Evolutionary conservation across 2,888 invertebrate species (phyloP), one percentile per base, ranked within the genome.

Genomic region (Oxyteleia sp.): DNA sequence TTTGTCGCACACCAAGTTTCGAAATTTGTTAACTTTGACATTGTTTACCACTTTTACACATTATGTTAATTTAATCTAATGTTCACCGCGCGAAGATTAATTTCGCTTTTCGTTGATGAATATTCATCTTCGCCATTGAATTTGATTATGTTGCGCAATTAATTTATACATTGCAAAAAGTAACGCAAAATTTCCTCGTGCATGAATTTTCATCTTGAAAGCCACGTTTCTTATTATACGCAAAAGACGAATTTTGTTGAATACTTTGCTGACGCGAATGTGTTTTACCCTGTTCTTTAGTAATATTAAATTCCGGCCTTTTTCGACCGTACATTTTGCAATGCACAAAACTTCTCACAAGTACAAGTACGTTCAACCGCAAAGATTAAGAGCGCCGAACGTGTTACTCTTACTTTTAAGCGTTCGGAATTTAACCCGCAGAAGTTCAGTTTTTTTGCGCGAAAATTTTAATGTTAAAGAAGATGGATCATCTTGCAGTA

Each of bases 91-190:
- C 23, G 29, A 23, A 64, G 35, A 64, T 38, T 38, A 64, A 64
- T 13, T 64, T 18, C 4, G 2, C 20, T 51, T 15, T 26, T n/a
- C 15, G 2, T 11, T 41, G 41, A 51, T 66, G 41, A 51, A 66
- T 66, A 66, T 66, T 51, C 23, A 53, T 66, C 1, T 0, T 0
- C 0, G 7, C 2, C 23, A 26, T 20, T 38, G 26, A 41, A 53
- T 53, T 66, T 38, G 41, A 66, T 51, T 66, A 66, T 53, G 10
- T n/a, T 41, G 15, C 16, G n/a, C 41, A 41, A 49, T 66, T 53
- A 66, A 66, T 66, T 66, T 66, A 66, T 66, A 38, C 41, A 41
- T 66, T 53, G 15, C 16, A 66, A 66, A 66, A 49, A 13, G 10
- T 26, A 66, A 66, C 11, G 4, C 26, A 2, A 15, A 26, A 66